A percentile compares a stretch with the other conserved stretches of the same genome.
Evolutionary conservation across 2,888 invertebrate species (phyloP).

Genomic region (Masnerella sp.): DNA sequence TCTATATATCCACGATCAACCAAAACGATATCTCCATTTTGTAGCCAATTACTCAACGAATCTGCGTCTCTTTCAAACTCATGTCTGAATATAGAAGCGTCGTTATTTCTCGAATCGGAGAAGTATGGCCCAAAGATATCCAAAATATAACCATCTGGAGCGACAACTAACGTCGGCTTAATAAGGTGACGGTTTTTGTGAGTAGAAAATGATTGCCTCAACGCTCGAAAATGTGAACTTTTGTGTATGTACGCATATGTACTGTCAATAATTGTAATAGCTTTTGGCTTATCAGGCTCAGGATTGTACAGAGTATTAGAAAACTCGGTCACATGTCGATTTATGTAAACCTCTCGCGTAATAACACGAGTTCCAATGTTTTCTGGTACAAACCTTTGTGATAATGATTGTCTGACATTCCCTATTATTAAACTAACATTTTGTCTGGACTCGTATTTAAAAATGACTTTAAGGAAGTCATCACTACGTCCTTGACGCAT

Average conservation of each 20-base stretch:
- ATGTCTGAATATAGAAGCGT: slow-evolving; percentile 36
- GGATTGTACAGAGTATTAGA: slow-evolving; percentile 22
- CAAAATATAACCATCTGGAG: slow-evolving; percentile 27
- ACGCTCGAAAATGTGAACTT: slow-evolving; percentile 10
- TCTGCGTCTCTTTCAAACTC: slow-evolving; percentile 17
- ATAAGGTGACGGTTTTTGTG: slow-evolving; percentile 12
- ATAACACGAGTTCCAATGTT: slow-evolving; percentile 25
- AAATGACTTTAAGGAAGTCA: slow-evolving; percentile 27
- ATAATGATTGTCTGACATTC: slow-evolving; percentile 6
- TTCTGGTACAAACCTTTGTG: slow-evolving; percentile 17
- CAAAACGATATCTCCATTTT: slow-evolving; percentile 38
- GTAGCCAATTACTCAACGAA: slow-evolving; percentile 35
- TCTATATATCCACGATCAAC: slow-evolving; percentile 48
- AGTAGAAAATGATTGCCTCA: slow-evolving; percentile 3
- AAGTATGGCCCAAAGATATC: slow-evolving; percentile 21
- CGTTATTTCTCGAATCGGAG: slow-evolving; percentile 32
- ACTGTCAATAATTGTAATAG: slow-evolving; percentile 10
- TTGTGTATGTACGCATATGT: slow-evolving; percentile 17
- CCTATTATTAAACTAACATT: slow-evolving; percentile 7
- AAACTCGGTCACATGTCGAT: slow-evolving; percentile 26
- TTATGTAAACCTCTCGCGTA: slow-evolving; percentile 8
- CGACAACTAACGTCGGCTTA: slow-evolving; percentile 20
- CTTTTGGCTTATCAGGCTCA: slow-evolving; percentile 11
- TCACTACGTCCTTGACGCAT: slow-evolving; percentile 30
- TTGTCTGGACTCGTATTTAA: slow-evolving; percentile 22